Evolutionary conservation across 2,113 vertebrate species (phyloP), one percentile per base, ranked within the genome.

Genomic region (Felis chaus): DNA sequence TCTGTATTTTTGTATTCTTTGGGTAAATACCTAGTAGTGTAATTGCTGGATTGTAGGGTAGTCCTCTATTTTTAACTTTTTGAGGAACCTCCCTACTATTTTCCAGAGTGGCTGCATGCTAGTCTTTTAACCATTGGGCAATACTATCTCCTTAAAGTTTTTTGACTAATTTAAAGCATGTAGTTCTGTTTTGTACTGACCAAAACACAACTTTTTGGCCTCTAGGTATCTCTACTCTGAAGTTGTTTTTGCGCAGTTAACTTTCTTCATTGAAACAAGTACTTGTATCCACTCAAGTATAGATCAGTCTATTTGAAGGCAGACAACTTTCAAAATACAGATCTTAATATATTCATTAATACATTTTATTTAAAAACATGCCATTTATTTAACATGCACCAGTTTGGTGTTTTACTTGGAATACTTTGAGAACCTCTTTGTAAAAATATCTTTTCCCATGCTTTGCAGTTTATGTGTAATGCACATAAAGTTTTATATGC

Each of bases 391-490:
- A 65, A 94, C 48, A 39, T 73, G 12, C 0, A 69, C 5, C 12
- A 69, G 21, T 55, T 89, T 87, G 39, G 3, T 91, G 12, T 45
- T 82, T 96, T 63, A 91, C 93, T 78, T 90, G 80, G 48, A 83
- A 76, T 95, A 61, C 68, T 23, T 94, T 48, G 25, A 80, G 93
- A 94, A 76, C 19, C 21, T 84, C 71, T 95, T 93, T 65, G 11
- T 89, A 39, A 93, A 81, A 63, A 3, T 73, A 41, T 82, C 79
- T 84, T 6, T 25, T 84, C 12, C 25, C n/a, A 81, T 73, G 36
- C 4, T 76, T 95, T 86, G 45, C 23, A 16, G 31, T 88, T 45
- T 97, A 33, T 53, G 84, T 81, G 7, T 39, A 79, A 94, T 29
- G 13, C 21, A 39, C 19, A 68, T n/a, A 65, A 87, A 78, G n/a